Evolutionary conservation across 2,888 invertebrate genomes (phyloP).

Genomic region (Parascotia fuliginaria): DNA sequence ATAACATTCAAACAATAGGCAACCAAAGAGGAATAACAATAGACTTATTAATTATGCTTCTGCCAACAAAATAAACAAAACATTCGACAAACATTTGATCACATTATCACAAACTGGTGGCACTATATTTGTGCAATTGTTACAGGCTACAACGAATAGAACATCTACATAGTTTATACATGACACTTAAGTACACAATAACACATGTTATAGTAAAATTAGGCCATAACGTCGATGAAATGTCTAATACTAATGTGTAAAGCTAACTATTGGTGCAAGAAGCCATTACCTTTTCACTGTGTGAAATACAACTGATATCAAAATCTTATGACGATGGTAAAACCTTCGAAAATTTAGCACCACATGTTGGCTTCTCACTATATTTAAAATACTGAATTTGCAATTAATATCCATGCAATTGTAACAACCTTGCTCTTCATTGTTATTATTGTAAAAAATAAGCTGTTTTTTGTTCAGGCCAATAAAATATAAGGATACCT

Average conservation of each 20-base stretch:
- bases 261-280: slow-evolving; percentile 53
- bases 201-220: slow-evolving; percentile 42
- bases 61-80: slow-evolving; percentile 28
- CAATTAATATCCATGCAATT: slow-evolving; percentile 27
- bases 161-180: slow-evolving; percentile 29
- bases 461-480: slow-evolving; percentile 21
- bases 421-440: slow-evolving; percentile 35
- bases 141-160: slow-evolving; percentile 42
- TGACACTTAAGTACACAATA: slow-evolving; percentile 36
- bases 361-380: slow-evolving; percentile 81
- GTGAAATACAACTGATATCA: slow-evolving; percentile 68
- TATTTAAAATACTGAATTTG: slow-evolving; percentile 60
- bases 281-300: slow-evolving; percentile 63
- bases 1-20: slow-evolving; percentile 16
- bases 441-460: slow-evolving; percentile 26
- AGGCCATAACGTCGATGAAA: slow-evolving; percentile 53
- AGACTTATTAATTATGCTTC: slow-evolving; percentile 35
- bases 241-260: slow-evolving; percentile 28
- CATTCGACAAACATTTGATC: slow-evolving; percentile 13
- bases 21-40: slow-evolving; percentile 26
- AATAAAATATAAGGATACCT: slow-evolving; percentile 12
- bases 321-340: slow-evolving; percentile 78
- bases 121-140: slow-evolving; percentile 59
- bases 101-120: slow-evolving; percentile 46
- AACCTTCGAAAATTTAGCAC: slow-evolving; percentile 84